Evolutionary conservation across 2,888 invertebrate genomes (phyloP), one percentile per base, ranked within the genome.

Genomic region (Caenorhabditis sp.): DNA sequence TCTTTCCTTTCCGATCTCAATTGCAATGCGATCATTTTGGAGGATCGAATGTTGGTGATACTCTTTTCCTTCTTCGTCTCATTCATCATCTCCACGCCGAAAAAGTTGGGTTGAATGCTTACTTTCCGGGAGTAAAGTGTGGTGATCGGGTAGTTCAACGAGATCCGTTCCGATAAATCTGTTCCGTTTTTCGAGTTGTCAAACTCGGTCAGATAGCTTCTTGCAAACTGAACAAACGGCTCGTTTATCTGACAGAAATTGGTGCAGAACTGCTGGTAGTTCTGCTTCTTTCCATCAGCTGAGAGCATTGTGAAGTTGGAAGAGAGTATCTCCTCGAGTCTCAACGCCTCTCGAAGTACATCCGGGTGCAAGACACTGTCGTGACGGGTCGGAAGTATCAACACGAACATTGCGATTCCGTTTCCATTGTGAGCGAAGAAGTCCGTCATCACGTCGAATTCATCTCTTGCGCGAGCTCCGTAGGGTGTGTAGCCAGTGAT

Each of bases 191-290:
- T 68, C 5, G 65, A 65, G 61, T 80, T 80, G 11, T 64, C 58
- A 32, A 44, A 20, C 51, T 77, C 77, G 24, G 72, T 65, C 2
- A 82, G 53, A 26, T 69, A 82, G n/a, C 67, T 79, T 74, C 69
- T 68, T 20, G 82, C 83, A 74, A 90, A 90, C 61, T 87, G 87
- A 8, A 86, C 83, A 72, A 90, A 88, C 1, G 90, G 90, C 26
- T 90, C 89, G 71, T 90, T 90, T 47, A 91, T 85, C 56, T 88
- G 88, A 64, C 90, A 90, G 62, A 90, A 90, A 24, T 87, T 88
- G 18, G 86, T 83, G 77, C 90, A 90, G 68, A 89, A 90, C 64
- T 90, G 83, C 26, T 78, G 71, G 71, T 87, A 90, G 22, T 84
- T 84, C 77, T 90, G 87, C 22, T 78, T 70, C 53, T 82, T 82